Evolutionary conservation across 2,797 vertebrate genomes (phyloP).

Genomic region (Hypotaenidia philippensis): DNA sequence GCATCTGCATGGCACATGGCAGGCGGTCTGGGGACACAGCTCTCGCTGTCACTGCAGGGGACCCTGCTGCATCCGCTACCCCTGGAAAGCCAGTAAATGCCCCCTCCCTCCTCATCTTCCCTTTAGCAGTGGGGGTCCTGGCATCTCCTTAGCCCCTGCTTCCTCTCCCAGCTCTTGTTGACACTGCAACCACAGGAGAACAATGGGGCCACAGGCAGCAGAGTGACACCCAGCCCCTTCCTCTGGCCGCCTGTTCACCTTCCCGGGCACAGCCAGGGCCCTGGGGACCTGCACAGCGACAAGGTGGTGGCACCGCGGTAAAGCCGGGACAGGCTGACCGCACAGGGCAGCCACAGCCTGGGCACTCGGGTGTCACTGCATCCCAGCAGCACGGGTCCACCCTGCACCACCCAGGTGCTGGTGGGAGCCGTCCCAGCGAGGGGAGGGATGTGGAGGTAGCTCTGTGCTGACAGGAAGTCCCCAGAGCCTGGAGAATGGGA

Average conservation of each 20-base stretch:
- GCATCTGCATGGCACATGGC: not conserved
- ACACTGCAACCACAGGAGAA: not conserved
- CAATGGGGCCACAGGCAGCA: not conserved
- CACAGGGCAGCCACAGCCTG: not conserved
- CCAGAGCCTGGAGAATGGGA: not conserved
- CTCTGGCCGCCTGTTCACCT: not conserved
- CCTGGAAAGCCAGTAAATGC: not conserved
- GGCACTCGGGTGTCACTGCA: not conserved
- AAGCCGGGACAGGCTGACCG: rapidly evolving
- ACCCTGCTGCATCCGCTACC: not conserved
- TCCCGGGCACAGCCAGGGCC: not conserved
- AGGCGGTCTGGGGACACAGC: not conserved
- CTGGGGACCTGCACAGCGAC: rapidly evolving
- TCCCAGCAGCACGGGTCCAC: rapidly evolving
- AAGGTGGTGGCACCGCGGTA: rapidly evolving
- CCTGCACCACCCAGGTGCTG: rapidly evolving
- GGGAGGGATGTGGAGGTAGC: not conserved
- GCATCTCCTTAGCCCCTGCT: not conserved
- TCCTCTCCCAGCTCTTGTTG: conserved; percentile 34
- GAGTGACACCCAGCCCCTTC: not conserved
- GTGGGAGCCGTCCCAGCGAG: not conserved
- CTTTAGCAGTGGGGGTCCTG: conserved; percentile 8
- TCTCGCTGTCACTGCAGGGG: not conserved
- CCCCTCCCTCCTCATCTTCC: conserved; percentile 8
- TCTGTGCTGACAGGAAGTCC: not conserved